Conservation (phyloP, 2,888 invertebrate genomes). For the Drosophila rubida region DNA sequence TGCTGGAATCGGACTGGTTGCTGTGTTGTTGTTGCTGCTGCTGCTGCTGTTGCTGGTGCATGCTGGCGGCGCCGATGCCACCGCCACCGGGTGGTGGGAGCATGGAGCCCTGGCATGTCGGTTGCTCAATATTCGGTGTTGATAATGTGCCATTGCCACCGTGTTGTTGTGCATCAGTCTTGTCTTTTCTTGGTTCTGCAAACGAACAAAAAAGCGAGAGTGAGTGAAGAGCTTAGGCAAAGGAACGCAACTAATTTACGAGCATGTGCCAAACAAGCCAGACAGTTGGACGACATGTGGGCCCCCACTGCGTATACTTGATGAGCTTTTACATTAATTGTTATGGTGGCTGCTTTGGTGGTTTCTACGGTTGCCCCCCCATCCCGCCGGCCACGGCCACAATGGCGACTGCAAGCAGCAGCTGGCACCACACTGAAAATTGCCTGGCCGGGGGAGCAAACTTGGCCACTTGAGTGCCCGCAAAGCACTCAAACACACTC, state of each 20-base stretch:
- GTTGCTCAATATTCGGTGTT: slow-evolving; percentile 87
- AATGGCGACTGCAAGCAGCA: slow-evolving; percentile 26
- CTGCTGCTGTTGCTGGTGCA: slow-evolving; percentile 65
- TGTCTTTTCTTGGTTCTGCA: slow-evolving; percentile 97
- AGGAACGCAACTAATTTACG: slow-evolving; percentile 50
- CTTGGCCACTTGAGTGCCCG: slow-evolving; percentile 70
- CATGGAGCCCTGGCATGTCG: slow-evolving; percentile 84
- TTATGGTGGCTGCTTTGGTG: slow-evolving; percentile 56
- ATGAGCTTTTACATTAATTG: slow-evolving; percentile 78
- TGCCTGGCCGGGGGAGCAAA: slow-evolving; percentile 40
- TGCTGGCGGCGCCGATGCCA: slow-evolving; percentile 84
- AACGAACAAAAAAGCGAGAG: slow-evolving; percentile 9
- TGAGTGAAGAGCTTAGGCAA: slow-evolving; percentile 11
- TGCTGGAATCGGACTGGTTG: slow-evolving; percentile 79
- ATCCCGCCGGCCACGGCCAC: too few species aligned
- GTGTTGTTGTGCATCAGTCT: slow-evolving; percentile 89
- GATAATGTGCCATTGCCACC: slow-evolving; percentile 87
- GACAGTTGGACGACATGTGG: slow-evolving; percentile 17
- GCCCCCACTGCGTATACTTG: slow-evolving; percentile 50
- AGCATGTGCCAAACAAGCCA: slow-evolving; percentile 41
- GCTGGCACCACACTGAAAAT: slow-evolving; percentile 55
- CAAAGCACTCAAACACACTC: slow-evolving; percentile 52
- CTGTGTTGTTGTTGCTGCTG: slow-evolving; percentile 68
- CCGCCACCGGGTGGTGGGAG: slow-evolving; percentile 85
- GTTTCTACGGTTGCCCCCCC: slow-evolving; percentile 31